Conservation (phyloP, 2,888 invertebrate species). For the Meta bourneti region DNA sequence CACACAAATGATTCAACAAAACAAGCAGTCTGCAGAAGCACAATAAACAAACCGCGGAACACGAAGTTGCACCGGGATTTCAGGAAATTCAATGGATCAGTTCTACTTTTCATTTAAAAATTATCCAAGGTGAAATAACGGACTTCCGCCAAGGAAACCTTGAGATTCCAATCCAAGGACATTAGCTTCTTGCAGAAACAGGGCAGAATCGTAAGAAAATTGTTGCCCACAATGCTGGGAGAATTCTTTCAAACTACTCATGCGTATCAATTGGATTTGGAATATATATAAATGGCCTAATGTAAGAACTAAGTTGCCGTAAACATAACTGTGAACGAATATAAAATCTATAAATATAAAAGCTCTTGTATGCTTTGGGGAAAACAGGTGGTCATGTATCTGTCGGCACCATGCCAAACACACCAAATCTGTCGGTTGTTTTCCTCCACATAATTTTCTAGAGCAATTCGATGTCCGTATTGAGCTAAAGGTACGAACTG, state of each 20-base stretch:
- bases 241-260: not conserved
- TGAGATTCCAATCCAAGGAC: conserved; percentile 61
- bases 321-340: too few species aligned
- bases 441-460: too few species aligned
- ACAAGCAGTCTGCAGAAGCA: too few species aligned
- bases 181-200: conserved; percentile 22
- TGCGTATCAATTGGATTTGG: not conserved
- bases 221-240: not conserved
- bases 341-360: too few species aligned
- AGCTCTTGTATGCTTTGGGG: too few species aligned
- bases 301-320: too few species aligned
- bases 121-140: conserved; percentile 32
- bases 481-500: too few species aligned
- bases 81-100: conserved; percentile 35
- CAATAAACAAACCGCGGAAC: not conserved
- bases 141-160: conserved; percentile 57
- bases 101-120: conserved; percentile 36
- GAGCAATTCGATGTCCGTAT: too few species aligned
- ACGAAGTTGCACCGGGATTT: conserved; percentile 17
- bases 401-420: too few species aligned
- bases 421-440: too few species aligned
- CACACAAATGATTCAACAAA: not conserved
- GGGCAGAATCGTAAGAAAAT: not conserved
- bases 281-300: not conserved
- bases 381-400: too few species aligned